Evolutionary conservation across 2,113 vertebrate genomes (phyloP).

Genomic region (Varanus komodoensis): DNA sequence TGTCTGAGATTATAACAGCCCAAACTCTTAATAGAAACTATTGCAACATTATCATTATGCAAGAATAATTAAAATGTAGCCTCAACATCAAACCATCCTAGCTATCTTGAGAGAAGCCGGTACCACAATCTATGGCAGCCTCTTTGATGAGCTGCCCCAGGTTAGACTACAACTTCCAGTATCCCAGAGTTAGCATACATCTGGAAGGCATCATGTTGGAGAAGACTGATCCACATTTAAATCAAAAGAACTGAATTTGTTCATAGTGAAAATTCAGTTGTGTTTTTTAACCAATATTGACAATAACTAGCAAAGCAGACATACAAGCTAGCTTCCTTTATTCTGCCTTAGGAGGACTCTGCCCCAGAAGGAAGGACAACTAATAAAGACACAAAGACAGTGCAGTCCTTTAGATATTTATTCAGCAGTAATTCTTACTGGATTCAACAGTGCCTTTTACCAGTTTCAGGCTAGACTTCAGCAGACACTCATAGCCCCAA

Average conservation of each 20-base stretch:
- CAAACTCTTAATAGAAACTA: slow-evolving; percentile 46
- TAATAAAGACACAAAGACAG: slow-evolving; percentile 28
- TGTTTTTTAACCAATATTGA: background rate
- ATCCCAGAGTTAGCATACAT: too few relatives aligned
- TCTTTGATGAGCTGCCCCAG: too few relatives aligned
- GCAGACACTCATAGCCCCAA: too few relatives aligned
- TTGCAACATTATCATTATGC: slow-evolving; percentile 57
- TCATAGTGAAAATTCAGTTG: background rate
- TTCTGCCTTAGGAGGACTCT: slow-evolving; percentile 40
- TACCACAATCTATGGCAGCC: too few relatives aligned
- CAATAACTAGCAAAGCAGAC: background rate
- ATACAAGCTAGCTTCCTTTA: background rate
- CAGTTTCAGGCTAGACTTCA: too few relatives aligned
- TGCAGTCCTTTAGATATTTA: too few relatives aligned
- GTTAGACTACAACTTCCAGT: too few relatives aligned
- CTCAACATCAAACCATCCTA: background rate
- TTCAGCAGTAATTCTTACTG: too few relatives aligned
- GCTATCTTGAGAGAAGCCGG: background rate
- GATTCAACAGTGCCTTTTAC: too few relatives aligned
- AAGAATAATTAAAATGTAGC: slow-evolving; percentile 55
- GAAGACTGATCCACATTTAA: background rate
- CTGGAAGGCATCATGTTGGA: too few relatives aligned
- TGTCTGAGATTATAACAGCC: slow-evolving; percentile 50
- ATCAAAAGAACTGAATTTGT: background rate
- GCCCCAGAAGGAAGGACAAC: slow-evolving; percentile 31